phyloP scores from a whole-genome alignment of 1,140 invertebrate species.

The Lamellibrachia luymesi region DNA sequence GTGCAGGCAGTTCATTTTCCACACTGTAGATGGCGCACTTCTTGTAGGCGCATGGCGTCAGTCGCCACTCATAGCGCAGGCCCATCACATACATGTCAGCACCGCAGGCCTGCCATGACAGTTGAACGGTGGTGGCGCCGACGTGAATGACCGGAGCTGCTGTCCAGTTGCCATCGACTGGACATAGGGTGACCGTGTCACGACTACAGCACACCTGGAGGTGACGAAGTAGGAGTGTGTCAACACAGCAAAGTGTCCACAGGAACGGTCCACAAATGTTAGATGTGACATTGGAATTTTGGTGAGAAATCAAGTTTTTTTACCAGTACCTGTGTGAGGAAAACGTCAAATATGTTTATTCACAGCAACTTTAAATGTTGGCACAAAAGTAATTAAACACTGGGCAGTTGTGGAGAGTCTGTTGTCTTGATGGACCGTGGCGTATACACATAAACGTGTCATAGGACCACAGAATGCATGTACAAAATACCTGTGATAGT shows the following conservation, averaged over 20 bases:
- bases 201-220: constrained; percentile 34
- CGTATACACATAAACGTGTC: too few species aligned
- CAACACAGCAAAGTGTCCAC: neutral
- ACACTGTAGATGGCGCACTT: constrained; percentile 40
- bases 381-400: too few species aligned
- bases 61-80: constrained; percentile 43
- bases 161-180: constrained; percentile 31
- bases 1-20: constrained; percentile 37
- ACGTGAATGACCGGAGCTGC: constrained; percentile 33
- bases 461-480: too few species aligned
- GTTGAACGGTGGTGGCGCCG: constrained; percentile 30
- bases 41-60: constrained; percentile 42
- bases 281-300: too few species aligned
- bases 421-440: too few species aligned
- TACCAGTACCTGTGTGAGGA: too few species aligned
- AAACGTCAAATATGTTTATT: too few species aligned
- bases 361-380: too few species aligned
- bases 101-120: constrained; percentile 29
- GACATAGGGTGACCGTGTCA: constrained; percentile 29
- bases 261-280: too few species aligned
- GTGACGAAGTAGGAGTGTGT: neutral
- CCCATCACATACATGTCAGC: constrained; percentile 30
- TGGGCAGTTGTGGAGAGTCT: too few species aligned
- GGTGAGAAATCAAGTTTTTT: too few species aligned
- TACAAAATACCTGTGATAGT: too few species aligned